A percentile compares a stretch with the other conserved stretches of the same genome.
Evolutionary conservation across 2,797 vertebrate genomes (phyloP).

Genomic region (Hipposideros larvatus): DNA sequence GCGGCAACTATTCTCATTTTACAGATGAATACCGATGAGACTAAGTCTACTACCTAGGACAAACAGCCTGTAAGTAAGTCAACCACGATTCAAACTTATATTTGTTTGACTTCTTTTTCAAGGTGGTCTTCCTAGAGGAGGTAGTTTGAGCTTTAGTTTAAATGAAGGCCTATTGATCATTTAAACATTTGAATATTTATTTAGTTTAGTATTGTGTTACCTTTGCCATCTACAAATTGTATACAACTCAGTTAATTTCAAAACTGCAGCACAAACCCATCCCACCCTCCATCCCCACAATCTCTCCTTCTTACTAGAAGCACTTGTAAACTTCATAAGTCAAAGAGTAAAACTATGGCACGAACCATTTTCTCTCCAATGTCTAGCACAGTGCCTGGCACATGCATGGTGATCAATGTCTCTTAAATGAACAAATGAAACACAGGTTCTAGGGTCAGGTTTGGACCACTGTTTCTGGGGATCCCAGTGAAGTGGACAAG

Average conservation of each 20-base stretch:
- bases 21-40: neutral
- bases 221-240: neutral
- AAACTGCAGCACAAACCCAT: neutral
- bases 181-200: neutral
- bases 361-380: neutral
- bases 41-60: neutral
- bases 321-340: neutral
- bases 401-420: neutral
- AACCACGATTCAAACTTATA: neutral
- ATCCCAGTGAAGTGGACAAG: neutral
- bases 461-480: neutral
- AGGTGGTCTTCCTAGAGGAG: neutral
- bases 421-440: conserved; percentile 5
- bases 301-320: neutral
- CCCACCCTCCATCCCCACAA: neutral
- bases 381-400: neutral
- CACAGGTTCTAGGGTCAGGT: neutral
- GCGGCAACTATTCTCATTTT: neutral
- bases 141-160: neutral
- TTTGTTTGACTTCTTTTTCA: neutral
- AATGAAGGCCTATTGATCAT: neutral
- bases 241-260: neutral
- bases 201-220: neutral
- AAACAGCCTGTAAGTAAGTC: neutral
- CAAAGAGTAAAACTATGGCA: neutral